A percentile compares a stretch with the other conserved stretches of the same genome.
phyloP scores from a whole-genome alignment of 2,113 vertebrate genomes.

The Taurulus bubalis region DNA sequence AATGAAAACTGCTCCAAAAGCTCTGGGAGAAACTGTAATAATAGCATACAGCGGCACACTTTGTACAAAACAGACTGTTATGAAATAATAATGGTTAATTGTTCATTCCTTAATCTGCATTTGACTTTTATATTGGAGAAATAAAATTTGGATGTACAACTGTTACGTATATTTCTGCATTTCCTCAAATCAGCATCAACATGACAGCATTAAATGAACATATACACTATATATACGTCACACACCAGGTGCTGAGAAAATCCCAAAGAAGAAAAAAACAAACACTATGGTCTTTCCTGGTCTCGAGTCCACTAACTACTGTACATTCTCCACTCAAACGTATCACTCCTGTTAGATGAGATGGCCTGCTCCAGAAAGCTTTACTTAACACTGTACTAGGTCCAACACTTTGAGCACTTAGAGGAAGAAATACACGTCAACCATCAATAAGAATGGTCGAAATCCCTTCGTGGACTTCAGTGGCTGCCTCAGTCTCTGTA shows the following conservation, averaged over 20 bases:
- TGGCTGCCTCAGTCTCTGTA: slow-evolving; percentile 7
- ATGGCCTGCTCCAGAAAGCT: slow-evolving; percentile 25
- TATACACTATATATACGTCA: neutral
- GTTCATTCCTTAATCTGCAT: slow-evolving; percentile 12
- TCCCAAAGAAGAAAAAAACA: neutral
- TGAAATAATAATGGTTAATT: neutral
- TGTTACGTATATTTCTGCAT: slow-evolving; percentile 26
- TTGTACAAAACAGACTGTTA: neutral
- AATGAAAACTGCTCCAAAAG: slow-evolving; percentile 25
- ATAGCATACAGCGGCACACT: slow-evolving; percentile 13
- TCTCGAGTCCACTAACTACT: neutral
- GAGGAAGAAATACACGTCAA: slow-evolving; percentile 1
- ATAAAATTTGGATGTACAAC: slow-evolving; percentile 44
- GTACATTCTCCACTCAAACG: neutral
- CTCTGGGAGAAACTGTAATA: slow-evolving; percentile 20
- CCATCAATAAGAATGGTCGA: slow-evolving; percentile 8
- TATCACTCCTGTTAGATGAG: slow-evolving; percentile 3
- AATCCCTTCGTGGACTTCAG: slow-evolving; percentile 13
- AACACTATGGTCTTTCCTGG: neutral
- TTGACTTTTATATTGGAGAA: slow-evolving; percentile 17
- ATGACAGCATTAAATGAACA: neutral
- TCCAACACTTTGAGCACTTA: slow-evolving; percentile 13
- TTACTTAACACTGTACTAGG: neutral
- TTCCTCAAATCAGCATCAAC: slow-evolving; percentile 21
- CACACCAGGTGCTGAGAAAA: slow-evolving; percentile 13